Base-by-base conservation (phyloP, 2,113 vertebrate genomes). In the Cinclus cinclus region DNA sequence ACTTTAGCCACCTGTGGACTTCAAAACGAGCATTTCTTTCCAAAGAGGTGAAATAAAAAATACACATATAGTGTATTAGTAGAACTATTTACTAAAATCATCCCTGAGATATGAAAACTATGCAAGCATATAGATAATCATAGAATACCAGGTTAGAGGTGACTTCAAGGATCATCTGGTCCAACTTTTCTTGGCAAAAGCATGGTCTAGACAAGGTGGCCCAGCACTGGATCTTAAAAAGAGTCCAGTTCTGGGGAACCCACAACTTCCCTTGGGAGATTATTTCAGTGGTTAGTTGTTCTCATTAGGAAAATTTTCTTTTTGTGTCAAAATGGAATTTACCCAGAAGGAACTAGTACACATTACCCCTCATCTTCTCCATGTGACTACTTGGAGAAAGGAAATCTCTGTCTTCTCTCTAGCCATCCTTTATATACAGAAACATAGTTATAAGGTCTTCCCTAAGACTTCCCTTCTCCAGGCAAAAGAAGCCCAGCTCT, bases 291-390 rank as follows among this genome's bases (percentile, higher is more conserved):
- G 6, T 24, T 69, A 9, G n/a, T 47, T n/a, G 22, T 5, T 87
- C 47, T 53, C 39, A 46, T 8, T n/a, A 13, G 53, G 39, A 75
- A 60, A 47, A 39, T 46, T 53, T 74, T 60, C 28, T 33, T 67
- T 13, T 13, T 62, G 5, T 55, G 5, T 18, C 24, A 14, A 41
- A 15, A 1, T 6, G 5, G 24, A 62, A 76, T 89, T 76, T 62
- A 14, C 15, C 4, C 11, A 53, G 55, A 2, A 62, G 11, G 21
- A 89, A 22, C 11, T n/a, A 27, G 21, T 7, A 25, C 41, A 15
- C 24, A 22, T 47, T 35, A 22, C 6, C 7, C 5, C 9, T 68
- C 2, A 0, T 41, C 14, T 30, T 62, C 8, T 15, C 24, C 30
- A 15, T 15, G 8, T 31, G n/a, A 82, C 4, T 60, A 20, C 53